phyloP scores from a whole-genome alignment of 2,113 vertebrate genomes.

The Pogona vitticeps region DNA sequence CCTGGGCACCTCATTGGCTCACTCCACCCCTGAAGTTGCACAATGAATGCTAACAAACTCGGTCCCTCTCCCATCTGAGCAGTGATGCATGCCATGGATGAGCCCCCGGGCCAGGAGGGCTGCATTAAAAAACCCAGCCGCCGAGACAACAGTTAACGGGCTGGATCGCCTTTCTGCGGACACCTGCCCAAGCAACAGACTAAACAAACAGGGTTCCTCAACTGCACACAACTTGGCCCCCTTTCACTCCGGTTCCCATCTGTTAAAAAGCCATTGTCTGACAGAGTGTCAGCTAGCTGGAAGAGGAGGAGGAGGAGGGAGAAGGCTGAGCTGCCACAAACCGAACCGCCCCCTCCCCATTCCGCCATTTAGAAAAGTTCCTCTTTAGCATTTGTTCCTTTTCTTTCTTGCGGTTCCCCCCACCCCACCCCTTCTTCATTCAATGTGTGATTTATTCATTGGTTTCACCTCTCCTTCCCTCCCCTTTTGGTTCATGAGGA shows the following conservation, averaged over 20 bases:
- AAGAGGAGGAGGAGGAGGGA: slow-evolving; percentile 26
- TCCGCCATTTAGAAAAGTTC: slow-evolving; percentile 75
- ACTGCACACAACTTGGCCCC: slow-evolving; percentile 80
- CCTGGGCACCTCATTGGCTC: slow-evolving; percentile 16
- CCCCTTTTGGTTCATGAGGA: slow-evolving; percentile 81
- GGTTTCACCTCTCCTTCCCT: slow-evolving; percentile 90
- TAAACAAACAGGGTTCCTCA: slow-evolving; percentile 87
- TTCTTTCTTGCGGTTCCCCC: slow-evolving; percentile 78
- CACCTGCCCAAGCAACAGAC: slow-evolving; percentile 88
- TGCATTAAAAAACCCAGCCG: slow-evolving; percentile 56
- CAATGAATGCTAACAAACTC: slow-evolving; percentile 44
- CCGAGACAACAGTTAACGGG: slow-evolving; percentile 74
- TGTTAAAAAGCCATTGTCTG: slow-evolving; percentile 93
- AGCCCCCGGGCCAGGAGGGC: slow-evolving; percentile 40
- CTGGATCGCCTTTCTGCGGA: slow-evolving; percentile 73
- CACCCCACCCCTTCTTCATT: slow-evolving; percentile 45
- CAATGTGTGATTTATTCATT: slow-evolving; percentile 99
- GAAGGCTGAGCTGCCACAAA: slow-evolving; percentile 65
- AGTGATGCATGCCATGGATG: slow-evolving; percentile 29
- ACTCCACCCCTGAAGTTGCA: slow-evolving; percentile 18
- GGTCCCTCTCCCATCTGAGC: slow-evolving; percentile 52
- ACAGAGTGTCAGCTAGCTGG: slow-evolving; percentile 83
- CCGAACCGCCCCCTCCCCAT: slow-evolving; percentile 74
- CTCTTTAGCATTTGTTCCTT: slow-evolving; percentile 89
- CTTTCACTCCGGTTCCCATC: slow-evolving; percentile 89